phyloP scores from a whole-genome alignment of 2,888 invertebrate species.

The Drymonia ruficornis region DNA sequence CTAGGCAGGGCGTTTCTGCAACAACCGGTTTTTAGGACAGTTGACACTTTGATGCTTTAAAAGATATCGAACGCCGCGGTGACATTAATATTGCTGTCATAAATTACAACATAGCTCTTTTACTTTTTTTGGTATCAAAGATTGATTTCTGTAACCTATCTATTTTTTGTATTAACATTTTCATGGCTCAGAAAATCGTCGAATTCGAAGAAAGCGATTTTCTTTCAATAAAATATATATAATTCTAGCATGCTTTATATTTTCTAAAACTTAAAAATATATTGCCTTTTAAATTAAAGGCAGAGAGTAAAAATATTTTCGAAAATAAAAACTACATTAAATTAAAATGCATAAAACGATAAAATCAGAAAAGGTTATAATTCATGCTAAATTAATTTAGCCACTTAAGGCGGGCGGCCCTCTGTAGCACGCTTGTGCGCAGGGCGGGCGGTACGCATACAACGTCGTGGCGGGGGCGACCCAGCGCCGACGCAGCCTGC shows the following conservation, averaged over 20 bases:
- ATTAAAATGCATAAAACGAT: too few relatives aligned
- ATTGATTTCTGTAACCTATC: slow-evolving; percentile 42
- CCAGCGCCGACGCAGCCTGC: slow-evolving; percentile 14
- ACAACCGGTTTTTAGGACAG: slow-evolving; percentile 51
- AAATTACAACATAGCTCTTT: slow-evolving; percentile 53
- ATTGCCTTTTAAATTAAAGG: too few relatives aligned
- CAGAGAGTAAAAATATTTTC: too few relatives aligned
- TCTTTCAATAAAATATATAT: neutral
- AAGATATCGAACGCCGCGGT: slow-evolving; percentile 44
- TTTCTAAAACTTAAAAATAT: too few relatives aligned
- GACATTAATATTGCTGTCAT: slow-evolving; percentile 43
- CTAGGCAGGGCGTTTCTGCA: slow-evolving; percentile 47
- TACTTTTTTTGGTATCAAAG: slow-evolving; percentile 40
- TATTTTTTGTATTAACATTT: slow-evolving; percentile 30
- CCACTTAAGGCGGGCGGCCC: slow-evolving; percentile 24
- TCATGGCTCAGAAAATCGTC: slow-evolving; percentile 31
- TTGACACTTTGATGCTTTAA: slow-evolving; percentile 45
- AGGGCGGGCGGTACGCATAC: slow-evolving; percentile 16
- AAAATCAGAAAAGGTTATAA: too few relatives aligned
- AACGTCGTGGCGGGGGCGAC: slow-evolving; percentile 14
- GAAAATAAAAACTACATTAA: too few relatives aligned
- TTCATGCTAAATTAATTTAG: neutral
- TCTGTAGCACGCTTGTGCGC: slow-evolving; percentile 6
- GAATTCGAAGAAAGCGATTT: slow-evolving; percentile 17
- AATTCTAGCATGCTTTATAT: too few relatives aligned